Evolutionary conservation across 2,888 invertebrate genomes (phyloP).

Genomic region (Metacarcinus magister): DNA sequence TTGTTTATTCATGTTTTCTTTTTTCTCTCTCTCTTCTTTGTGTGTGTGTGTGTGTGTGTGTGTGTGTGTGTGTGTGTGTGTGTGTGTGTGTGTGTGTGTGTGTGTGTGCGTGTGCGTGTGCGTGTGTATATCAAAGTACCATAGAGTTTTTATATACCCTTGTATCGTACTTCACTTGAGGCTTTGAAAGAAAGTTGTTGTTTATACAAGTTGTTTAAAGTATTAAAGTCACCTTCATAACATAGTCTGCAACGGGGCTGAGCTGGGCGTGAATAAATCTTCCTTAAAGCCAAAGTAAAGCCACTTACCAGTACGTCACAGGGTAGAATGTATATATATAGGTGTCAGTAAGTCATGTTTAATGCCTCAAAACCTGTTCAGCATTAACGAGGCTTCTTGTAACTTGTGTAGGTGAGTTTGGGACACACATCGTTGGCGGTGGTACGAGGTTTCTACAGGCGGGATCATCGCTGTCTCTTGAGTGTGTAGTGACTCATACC

Average conservation of each 20-base stretch:
- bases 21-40: neutral
- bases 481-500: constrained; percentile 79
- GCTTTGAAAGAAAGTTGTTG: neutral
- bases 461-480: constrained; percentile 78
- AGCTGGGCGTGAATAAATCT: constrained; percentile 7
- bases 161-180: neutral
- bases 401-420: constrained; percentile 63
- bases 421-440: constrained; percentile 73
- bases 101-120: neutral
- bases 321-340: neutral
- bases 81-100: constrained; percentile 15
- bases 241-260: neutral
- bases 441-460: constrained; percentile 79
- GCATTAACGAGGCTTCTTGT: neutral
- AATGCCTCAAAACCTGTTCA: neutral
- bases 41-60: neutral
- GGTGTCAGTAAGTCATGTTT: neutral
- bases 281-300: neutral
- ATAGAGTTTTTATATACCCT: neutral
- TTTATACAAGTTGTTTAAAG: neutral
- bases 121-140: neutral
- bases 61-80: neutral
- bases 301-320: neutral
- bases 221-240: neutral
- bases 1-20: neutral